Conservation (phyloP, 1,140 invertebrate genomes). For the Drosophila busckii region DNA sequence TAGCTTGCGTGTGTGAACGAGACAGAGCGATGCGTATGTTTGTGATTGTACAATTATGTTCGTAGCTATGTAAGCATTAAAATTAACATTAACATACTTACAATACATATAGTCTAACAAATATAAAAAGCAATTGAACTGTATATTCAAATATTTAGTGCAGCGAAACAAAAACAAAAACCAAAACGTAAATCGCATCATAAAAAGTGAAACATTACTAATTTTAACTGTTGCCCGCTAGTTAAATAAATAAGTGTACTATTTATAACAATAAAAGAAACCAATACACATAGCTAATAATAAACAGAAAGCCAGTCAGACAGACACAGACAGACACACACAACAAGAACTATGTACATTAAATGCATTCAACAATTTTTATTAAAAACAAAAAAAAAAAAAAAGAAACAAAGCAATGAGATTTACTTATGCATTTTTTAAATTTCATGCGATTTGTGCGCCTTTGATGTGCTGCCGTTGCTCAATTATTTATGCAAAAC, state of each 20-base stretch:
- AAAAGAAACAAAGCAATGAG: neutral
- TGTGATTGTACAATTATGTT: neutral
- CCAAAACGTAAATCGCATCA: too few species aligned
- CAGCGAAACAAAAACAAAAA: too few species aligned
- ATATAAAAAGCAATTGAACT: too few species aligned
- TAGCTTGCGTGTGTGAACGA: slow-evolving; percentile 20
- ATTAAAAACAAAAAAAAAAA: slow-evolving; percentile 27
- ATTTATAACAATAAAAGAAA: too few species aligned
- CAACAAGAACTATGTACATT: slow-evolving; percentile 36
- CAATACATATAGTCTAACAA: too few species aligned
- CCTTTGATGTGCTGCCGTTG: slow-evolving; percentile 12
- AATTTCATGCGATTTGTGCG: slow-evolving; percentile 12
- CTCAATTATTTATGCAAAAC: slow-evolving; percentile 73
- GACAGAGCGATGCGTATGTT: slow-evolving; percentile 1
- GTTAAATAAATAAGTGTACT: too few species aligned
- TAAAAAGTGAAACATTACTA: too few species aligned
- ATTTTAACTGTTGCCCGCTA: too few species aligned
- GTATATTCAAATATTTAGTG: too few species aligned
- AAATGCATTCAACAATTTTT: slow-evolving; percentile 58
- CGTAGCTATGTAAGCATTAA: slow-evolving; percentile 8
- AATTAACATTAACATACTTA: too few species aligned
- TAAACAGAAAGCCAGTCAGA: too few species aligned
- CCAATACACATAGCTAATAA: too few species aligned
- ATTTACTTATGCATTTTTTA: slow-evolving; percentile 18
- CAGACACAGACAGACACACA: slow-evolving; percentile 17